Base-by-base conservation (phyloP, 2,888 invertebrate species). In the Dione juno region DNA sequence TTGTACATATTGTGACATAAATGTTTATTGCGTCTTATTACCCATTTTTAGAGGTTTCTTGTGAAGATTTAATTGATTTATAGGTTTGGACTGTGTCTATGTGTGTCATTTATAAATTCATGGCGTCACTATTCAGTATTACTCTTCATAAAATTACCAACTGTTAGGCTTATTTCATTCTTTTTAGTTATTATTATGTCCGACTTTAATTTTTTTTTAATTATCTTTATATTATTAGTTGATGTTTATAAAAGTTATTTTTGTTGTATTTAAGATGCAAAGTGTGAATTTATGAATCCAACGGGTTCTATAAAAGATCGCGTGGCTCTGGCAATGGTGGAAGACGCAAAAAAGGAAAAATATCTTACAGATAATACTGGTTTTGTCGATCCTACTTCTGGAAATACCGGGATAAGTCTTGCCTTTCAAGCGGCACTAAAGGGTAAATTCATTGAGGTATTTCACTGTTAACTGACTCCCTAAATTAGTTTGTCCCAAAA, bases 231-330 rank as follows among this genome's bases (percentile, higher is more conserved):
- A n/a, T 45, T 16, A 28, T 28, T 16, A 9, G 21, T 21, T 21
- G 1, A 41, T 9, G 8, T 19, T 57, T 16, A 37, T 66, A 7
- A 19, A 13, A 37, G 14, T 58, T 53, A 16, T 40, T 19, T 40
- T 21, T 35, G 37, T 48, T 63, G 16, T 19, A 28, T 54, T 71
- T 48, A 83, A 98, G 98, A 97, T 89, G 99, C 95, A 52, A 99
- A 99, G 93, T 99, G 98, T 87, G 99, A 99, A 89, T 99, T 95
- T 84, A 94, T 98, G 81, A 99, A 98, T 88, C 97, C 99, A 43
- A 98, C 98, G 53, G 99, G 99, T 5, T 98, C 98, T 35, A 96
- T 97, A 0, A 98, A 98, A 84, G 98, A 98, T 83, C 94, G 98
- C 66, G 98, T 99, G 79, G 98, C 96, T 0, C 93, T 95, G 77